Base-by-base conservation (phyloP, 1,140 invertebrate genomes). In the Drosophila trapezifrons region DNA sequence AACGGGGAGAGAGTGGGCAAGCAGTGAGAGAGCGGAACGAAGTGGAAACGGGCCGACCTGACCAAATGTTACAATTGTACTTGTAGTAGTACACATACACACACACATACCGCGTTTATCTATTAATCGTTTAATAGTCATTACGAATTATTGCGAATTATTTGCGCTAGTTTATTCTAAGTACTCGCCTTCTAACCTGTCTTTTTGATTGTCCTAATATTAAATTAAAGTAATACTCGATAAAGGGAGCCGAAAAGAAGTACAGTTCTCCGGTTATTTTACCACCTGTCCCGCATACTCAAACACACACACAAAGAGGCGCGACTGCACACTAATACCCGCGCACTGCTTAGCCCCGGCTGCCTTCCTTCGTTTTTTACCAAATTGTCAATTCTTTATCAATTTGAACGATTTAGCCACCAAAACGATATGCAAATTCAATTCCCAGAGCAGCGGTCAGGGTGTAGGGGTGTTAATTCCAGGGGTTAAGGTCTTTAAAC, bases 331-430 rank as follows among this genome's bases (percentile, higher is more conserved):
- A 29, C 40, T 15, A 25, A 45, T 13, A 59, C 57, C 20, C 29
- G 20, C 18, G 22, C 27, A 12, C 27, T n/a, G 51, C 27, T 59
- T 47, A 9, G 29, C 9, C 8, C 25, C 47, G 20, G 25, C 29
- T 29, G 42, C 18, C 22, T 59, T 59, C 57, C 57, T 47, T 13
- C 17, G 42, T 15, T 43, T 29, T 27, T 59, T 59, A 47, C 43
- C 57, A 59, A 59, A 59, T 59, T 20, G 43, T 47, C 42, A 59
- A 47, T 59, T 59, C 27, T 47, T 47, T 45, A 59, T 59, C 43
- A 59, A 59, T 59, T 47, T 20, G 20, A 20, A 18, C 22, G 35
- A 10, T 59, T 17, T 15, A 47, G 6, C 42, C 42, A 47, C 27
- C 32, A 15, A 46, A 22, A 59, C 18, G 10, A n/a, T 37, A 47